phyloP scores from a whole-genome alignment of 2,888 invertebrate genomes.

The Augiades crinisus region DNA sequence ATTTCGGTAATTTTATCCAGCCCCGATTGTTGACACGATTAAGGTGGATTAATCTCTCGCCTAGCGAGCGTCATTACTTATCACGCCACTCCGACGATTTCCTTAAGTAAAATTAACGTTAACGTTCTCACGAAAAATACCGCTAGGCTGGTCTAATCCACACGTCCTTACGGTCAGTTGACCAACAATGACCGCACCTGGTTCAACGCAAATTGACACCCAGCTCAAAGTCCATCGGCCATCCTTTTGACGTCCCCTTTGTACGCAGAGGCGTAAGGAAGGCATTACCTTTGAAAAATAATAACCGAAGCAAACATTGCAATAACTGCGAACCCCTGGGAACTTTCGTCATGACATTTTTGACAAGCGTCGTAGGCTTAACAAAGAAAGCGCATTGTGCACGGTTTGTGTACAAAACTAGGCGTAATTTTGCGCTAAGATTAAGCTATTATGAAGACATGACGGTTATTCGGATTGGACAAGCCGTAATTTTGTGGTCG shows the following conservation, averaged over 20 bases:
- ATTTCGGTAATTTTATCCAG: constrained; percentile 52
- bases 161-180: constrained; percentile 72
- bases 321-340: constrained; percentile 69
- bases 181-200: constrained; percentile 70
- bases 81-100: neutral
- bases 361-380: constrained; percentile 64
- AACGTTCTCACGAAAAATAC: constrained; percentile 66
- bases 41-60: constrained; percentile 36
- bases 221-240: constrained; percentile 56
- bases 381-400: constrained; percentile 53
- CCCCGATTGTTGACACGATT: constrained; percentile 61
- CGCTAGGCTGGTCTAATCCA: constrained; percentile 61
- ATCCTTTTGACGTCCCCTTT: constrained; percentile 63
- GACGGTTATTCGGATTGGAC: constrained; percentile 31
- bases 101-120: neutral
- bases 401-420: constrained; percentile 49
- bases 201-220: constrained; percentile 67
- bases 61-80: constrained; percentile 2
- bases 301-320: constrained; percentile 70
- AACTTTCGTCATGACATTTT: constrained; percentile 62
- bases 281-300: constrained; percentile 56
- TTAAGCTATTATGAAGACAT: constrained; percentile 37
- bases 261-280: constrained; percentile 63
- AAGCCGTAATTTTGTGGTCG: constrained; percentile 19
- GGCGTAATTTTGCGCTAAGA: constrained; percentile 50